Evolutionary conservation across 1,140 invertebrate species (phyloP).

Genomic region (Maniola jurtina): DNA sequence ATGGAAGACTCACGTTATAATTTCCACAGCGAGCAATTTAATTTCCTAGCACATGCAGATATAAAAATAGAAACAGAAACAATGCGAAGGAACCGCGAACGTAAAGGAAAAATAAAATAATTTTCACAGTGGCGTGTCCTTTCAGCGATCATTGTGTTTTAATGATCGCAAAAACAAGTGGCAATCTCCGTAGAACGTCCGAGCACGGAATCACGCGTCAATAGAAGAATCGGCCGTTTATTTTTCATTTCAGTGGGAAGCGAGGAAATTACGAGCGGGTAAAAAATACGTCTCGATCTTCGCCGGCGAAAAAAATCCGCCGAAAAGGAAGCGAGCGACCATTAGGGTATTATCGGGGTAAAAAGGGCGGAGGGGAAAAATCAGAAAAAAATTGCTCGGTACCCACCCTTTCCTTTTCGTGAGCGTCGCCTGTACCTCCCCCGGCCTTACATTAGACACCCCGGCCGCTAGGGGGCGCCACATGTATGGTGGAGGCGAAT

Average conservation of each 20-base stretch:
- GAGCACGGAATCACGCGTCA: conserved; percentile 53
- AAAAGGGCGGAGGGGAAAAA: conserved; percentile 70
- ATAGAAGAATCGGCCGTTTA: conserved; percentile 59
- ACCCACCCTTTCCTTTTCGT: conserved; percentile 75
- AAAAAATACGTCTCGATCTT: conserved; percentile 77
- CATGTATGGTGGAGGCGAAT: conserved; percentile 68
- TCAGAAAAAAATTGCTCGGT: conserved; percentile 74
- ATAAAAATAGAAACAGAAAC: conserved; percentile 16
- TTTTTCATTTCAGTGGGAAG: conserved; percentile 70
- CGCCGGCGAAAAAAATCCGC: conserved; percentile 66
- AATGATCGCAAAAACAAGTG: conserved; percentile 37
- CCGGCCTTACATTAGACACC: conserved; percentile 64
- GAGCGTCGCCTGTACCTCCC: conserved; percentile 63
- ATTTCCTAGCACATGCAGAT: neutral
- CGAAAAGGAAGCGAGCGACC: conserved; percentile 76
- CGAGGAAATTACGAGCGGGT: conserved; percentile 70
- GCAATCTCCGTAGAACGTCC: conserved; percentile 35
- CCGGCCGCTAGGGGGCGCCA: conserved; percentile 54
- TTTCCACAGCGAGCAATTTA: neutral
- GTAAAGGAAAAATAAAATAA: conserved; percentile 19
- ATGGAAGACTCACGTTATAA: neutral
- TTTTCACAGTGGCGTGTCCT: conserved; percentile 16
- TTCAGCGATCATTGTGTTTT: conserved; percentile 31
- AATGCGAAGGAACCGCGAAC: conserved; percentile 6
- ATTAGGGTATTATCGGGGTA: conserved; percentile 77